phyloP scores from a whole-genome alignment of 2,797 vertebrate genomes.

The Sternotherus odoratus region DNA sequence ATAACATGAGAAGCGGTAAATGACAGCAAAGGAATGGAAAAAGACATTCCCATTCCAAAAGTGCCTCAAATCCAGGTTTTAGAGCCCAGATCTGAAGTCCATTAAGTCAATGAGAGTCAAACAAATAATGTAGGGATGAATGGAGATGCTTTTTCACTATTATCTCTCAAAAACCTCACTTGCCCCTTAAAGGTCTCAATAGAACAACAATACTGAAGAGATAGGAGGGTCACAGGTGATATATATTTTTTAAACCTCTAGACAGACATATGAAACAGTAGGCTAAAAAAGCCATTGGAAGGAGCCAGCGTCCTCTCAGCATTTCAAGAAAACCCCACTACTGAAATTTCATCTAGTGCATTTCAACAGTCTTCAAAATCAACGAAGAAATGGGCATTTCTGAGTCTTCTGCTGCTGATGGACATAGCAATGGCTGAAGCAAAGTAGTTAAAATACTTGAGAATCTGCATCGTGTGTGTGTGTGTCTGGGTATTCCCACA shows the following conservation, averaged over 20 bases:
- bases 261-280: background rate
- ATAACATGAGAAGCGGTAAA: accelerated
- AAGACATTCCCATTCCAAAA: background rate
- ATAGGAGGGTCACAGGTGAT: accelerated
- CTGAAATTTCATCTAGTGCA: background rate
- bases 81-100: background rate
- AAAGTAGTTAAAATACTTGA: background rate
- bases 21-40: background rate
- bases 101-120: background rate
- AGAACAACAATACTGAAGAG: accelerated
- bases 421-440: background rate
- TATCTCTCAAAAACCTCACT: accelerated
- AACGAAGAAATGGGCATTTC: background rate
- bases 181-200: background rate
- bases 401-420: background rate
- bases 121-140: background rate
- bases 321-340: accelerated
- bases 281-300: accelerated
- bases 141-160: background rate
- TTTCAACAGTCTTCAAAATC: background rate
- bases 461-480: background rate
- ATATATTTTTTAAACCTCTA: background rate
- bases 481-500: background rate
- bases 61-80: background rate
- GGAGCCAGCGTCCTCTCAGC: accelerated